These are phyloP conservation scores for Drosophila lacertosa DNA, from an alignment of 1,140 invertebrate species.

Conservation along the genomic window DNA sequence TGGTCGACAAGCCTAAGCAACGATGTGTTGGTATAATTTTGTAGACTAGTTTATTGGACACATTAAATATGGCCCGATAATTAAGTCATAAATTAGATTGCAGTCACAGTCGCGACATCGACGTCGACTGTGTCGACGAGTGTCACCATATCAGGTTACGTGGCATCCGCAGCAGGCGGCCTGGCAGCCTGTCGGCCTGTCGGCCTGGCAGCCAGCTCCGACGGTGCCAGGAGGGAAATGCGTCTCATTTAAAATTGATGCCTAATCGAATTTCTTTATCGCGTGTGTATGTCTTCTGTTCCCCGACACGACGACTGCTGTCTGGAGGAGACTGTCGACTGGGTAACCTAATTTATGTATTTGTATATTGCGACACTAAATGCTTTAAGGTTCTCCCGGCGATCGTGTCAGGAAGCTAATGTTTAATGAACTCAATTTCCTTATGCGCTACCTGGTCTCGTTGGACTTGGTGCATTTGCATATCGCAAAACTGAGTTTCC, in stretches of 20 bases:
- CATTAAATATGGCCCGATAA: conserved; percentile 84
- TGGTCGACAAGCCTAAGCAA: conserved; percentile 65
- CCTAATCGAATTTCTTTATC: conserved; percentile 83
- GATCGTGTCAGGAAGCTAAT: conserved; percentile 81
- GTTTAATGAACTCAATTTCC: conserved; percentile 83
- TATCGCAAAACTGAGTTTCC: background rate
- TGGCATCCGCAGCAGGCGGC: conserved; percentile 76
- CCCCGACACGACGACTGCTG: conserved; percentile 19
- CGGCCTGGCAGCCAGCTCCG: conserved; percentile 5
- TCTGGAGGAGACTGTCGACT: conserved; percentile 5
- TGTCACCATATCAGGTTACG: conserved; percentile 79
- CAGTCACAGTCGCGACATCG: conserved; percentile 49
- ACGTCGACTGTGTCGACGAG: conserved; percentile 68
- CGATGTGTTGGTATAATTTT: conserved; percentile 84
- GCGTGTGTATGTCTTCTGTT: conserved; percentile 78
- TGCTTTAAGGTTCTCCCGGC: conserved; percentile 56
- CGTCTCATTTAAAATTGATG: conserved; percentile 83
- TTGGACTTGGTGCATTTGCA: background rate
- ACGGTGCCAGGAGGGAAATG: conserved; percentile 46
- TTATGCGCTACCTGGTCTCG: conserved; percentile 71
- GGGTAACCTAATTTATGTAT: conserved; percentile 69
- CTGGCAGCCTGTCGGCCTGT: too few species aligned
- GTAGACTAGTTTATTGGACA: conserved; percentile 84
- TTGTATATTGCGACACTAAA: conserved; percentile 80
- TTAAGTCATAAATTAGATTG: conserved; percentile 84